Evolutionary conservation across 2,797 vertebrate genomes (phyloP), one percentile per base, ranked within the genome.

Genomic region (Pipistrellus pygmaeus): DNA sequence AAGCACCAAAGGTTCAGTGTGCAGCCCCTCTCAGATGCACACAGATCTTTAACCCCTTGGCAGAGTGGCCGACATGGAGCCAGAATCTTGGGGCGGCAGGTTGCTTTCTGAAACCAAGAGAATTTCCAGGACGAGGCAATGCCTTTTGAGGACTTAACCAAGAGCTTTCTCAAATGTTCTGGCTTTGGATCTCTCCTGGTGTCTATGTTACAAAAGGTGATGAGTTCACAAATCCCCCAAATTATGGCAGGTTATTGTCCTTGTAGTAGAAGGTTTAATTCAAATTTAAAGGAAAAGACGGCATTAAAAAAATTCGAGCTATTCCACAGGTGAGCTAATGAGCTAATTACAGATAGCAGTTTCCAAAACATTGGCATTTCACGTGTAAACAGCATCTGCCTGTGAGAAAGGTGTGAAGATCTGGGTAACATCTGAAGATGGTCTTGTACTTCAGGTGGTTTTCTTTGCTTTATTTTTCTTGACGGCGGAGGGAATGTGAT

Each of bases 281-380:
- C 18, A 68, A 41, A 60, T 64, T 30, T 12, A 21, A 87, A 64
- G 51, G 73, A 38, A 27, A 38, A 82, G 66, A 68, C 15, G 44
- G 30, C 30, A 51, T 60, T 73, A 7, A 55, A 57, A 41, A 41
- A 14, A 27, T 23, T 23, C 35, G 68, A 27, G 89, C 32, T 84
- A 69, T 97, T 95, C 85, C 64, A 89, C 97, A 97, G 96, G 97
- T 97, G 96, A 96, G 88, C 80, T 95, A 96, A 96, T 96, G 93
- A 95, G 88, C 94, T 96, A 97, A 96, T 97, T 97, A 96, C 95
- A 96, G 83, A 81, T 95, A 91, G 85, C 30, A 55, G 83, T 95
- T 97, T 97, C 87, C 66, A 82, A 96, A 97, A 97, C 94, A 97
- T 90, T 94, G 92, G 95, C 90, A 30, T 57, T 23, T 38, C 75